These are phyloP conservation scores for Gracilinanus agilis DNA, from an alignment of 2,113 vertebrate genomes.

Conservation along the genomic window DNA sequence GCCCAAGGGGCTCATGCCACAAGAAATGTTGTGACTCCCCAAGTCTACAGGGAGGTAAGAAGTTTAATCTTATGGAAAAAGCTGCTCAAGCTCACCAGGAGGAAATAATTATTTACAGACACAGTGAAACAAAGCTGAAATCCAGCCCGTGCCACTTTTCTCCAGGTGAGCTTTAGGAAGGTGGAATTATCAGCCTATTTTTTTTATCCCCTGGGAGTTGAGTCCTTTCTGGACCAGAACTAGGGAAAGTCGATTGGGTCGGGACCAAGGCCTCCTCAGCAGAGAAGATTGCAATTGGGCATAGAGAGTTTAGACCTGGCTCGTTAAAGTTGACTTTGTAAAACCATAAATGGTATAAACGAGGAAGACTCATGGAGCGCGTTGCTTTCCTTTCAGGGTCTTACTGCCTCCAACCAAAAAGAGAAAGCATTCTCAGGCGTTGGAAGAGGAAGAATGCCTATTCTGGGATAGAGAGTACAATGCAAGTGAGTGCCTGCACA, in stretches of 20 bases:
- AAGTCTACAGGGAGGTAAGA: slow-evolving; percentile 4
- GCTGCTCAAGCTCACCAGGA: background rate
- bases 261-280: background rate
- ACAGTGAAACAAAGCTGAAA: too few species aligned
- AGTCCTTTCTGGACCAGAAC: too few species aligned
- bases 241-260: too few species aligned
- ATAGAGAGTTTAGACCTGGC: slow-evolving; percentile 1
- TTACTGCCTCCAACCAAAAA: slow-evolving; percentile 84
- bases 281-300: background rate
- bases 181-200: too few species aligned
- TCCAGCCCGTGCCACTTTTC: background rate
- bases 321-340: background rate
- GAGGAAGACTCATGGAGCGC: slow-evolving; percentile 35
- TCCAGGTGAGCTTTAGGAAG: background rate
- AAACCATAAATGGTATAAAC: background rate
- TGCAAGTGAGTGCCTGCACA: slow-evolving; percentile 71
- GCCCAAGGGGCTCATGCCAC: too few species aligned
- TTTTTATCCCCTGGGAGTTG: too few species aligned
- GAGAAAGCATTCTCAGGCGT: slow-evolving; percentile 85
- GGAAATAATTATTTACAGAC: background rate
- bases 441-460: slow-evolving; percentile 77
- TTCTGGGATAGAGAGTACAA: slow-evolving; percentile 56
- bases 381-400: slow-evolving; percentile 75
- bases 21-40: background rate
- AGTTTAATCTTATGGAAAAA: slow-evolving; percentile 2